These are phyloP conservation scores for Crossaster papposus DNA, from an alignment of 53 echinoderm and acorn worm genomes.

Conservation along the genomic window DNA sequence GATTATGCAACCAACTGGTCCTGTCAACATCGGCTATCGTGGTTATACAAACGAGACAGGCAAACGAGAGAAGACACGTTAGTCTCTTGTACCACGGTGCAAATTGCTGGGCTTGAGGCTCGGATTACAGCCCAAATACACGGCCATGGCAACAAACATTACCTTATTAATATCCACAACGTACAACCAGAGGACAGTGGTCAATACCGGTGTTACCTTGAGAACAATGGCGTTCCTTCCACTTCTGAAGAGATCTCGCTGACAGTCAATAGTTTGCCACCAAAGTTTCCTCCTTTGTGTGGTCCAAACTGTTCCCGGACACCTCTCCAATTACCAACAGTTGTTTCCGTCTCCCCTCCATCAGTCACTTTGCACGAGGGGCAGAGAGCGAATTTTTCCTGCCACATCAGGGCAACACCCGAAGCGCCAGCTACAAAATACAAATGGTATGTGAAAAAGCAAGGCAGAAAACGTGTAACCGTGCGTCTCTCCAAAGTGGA, in stretches of 20 bases:
- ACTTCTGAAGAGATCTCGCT: background rate
- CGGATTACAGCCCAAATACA: background rate
- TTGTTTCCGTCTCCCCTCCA: constrained; percentile 13
- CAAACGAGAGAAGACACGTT: background rate
- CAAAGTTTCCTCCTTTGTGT: background rate
- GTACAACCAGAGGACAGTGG: constrained; percentile 26
- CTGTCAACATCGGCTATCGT: background rate
- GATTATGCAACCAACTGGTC: background rate
- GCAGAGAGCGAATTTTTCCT: background rate
- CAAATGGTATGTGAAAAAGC: background rate
- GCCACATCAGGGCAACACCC: background rate
- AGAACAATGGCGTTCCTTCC: too few species aligned
- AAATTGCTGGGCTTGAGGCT: background rate
- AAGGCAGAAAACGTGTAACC: background rate
- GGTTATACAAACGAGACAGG: background rate
- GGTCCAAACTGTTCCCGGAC: constrained; percentile 31
- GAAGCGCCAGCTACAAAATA: background rate
- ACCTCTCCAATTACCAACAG: constrained; percentile 25
- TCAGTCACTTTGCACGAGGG: constrained; percentile 4
- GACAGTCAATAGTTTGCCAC: background rate
- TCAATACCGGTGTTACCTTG: constrained; percentile 15
- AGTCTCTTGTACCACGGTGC: background rate
- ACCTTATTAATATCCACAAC: background rate
- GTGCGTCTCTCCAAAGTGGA: too few species aligned
- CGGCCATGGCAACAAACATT: background rate